A percentile compares a stretch with the other conserved stretches of the same genome.
phyloP scores from a whole-genome alignment of 1,140 invertebrate species.

The Ruditapes philippinarum region DNA sequence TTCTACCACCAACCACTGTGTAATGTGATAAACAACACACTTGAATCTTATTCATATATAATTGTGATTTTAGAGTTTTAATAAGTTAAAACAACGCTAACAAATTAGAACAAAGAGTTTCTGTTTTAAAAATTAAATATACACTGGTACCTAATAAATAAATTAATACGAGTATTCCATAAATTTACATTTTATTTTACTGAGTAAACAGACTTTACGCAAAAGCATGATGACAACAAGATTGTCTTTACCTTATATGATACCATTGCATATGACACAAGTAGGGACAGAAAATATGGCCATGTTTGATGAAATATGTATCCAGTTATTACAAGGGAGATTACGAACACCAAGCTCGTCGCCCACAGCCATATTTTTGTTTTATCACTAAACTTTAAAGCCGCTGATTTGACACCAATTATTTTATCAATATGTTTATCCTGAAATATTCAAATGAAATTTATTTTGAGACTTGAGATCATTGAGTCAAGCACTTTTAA shows the following conservation, averaged over 20 bases:
- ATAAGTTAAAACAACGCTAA: too few species aligned
- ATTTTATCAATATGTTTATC: not conserved
- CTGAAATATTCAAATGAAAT: not conserved
- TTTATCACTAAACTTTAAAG: not conserved
- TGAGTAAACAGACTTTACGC: too few species aligned
- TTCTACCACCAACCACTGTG: too few species aligned
- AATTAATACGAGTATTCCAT: too few species aligned
- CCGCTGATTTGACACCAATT: not conserved
- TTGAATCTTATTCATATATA: too few species aligned
- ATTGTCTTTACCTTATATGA: not conserved
- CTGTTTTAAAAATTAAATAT: too few species aligned
- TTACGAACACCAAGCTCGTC: not conserved
- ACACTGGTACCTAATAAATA: too few species aligned
- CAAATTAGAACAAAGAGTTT: too few species aligned
- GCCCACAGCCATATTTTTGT: not conserved
- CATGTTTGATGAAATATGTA: not conserved
- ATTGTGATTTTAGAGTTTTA: too few species aligned
- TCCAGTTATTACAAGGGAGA: not conserved
- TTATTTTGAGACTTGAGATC: not conserved
- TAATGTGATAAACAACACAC: too few species aligned
- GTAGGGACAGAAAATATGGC: not conserved
- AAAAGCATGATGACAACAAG: too few species aligned
- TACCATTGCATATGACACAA: not conserved
- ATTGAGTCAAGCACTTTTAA: not conserved
- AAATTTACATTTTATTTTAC: too few species aligned